Evolutionary conservation across 2,888 invertebrate genomes (phyloP).

Genomic region (Halictus quadricinctus): DNA sequence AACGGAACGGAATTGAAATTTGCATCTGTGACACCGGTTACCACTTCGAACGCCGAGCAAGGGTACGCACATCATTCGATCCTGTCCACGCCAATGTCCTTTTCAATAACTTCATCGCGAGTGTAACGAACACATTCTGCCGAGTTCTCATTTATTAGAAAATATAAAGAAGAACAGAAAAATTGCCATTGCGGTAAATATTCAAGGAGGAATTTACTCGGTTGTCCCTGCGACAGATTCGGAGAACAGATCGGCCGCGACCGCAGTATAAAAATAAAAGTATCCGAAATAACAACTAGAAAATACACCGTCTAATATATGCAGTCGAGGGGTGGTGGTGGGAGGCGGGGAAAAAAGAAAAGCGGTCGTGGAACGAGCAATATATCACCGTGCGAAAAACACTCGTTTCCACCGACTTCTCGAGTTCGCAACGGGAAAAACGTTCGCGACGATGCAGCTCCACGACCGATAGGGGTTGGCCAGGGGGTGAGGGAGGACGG

Average conservation of each 20-base stretch:
- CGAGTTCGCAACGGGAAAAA: constrained; percentile 41
- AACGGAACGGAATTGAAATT: constrained; percentile 29
- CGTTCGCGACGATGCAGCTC: constrained; percentile 31
- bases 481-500: neutral
- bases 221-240: neutral
- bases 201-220: neutral
- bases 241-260: neutral
- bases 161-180: too few relatives aligned
- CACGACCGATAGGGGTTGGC: constrained; percentile 1
- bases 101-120: neutral
- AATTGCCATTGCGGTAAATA: neutral
- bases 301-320: constrained; percentile 40
- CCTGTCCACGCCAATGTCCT: neutral
- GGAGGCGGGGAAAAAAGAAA: neutral
- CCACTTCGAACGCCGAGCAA: constrained; percentile 2
- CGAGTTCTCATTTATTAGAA: neutral
- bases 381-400: constrained; percentile 51
- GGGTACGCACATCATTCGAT: neutral
- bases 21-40: neutral
- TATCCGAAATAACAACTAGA: constrained; percentile 40
- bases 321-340: neutral
- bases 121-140: neutral
- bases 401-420: constrained; percentile 49
- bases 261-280: neutral
- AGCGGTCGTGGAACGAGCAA: constrained; percentile 34